Evolutionary conservation across 2,888 invertebrate species (phyloP).

Genomic region (Calliopum simillimum): DNA sequence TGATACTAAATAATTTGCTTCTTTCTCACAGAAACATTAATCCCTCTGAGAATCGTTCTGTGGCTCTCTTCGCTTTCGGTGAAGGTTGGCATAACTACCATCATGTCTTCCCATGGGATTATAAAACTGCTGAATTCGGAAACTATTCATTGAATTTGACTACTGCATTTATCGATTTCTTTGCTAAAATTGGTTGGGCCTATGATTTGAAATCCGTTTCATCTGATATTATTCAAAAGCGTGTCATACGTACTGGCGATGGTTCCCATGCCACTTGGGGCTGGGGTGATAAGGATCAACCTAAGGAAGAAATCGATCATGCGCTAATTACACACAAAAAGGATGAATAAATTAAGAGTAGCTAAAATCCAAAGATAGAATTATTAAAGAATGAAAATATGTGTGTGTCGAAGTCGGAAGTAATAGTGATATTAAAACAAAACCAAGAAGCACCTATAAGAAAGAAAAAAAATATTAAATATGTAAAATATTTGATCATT

Average conservation of each 20-base stretch:
- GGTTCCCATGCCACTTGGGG: slow-evolving; percentile 83
- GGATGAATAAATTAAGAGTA: slow-evolving; percentile 66
- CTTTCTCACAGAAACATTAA: slow-evolving; percentile 70
- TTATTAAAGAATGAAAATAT: not conserved
- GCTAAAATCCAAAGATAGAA: slow-evolving; percentile 20
- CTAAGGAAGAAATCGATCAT: slow-evolving; percentile 70
- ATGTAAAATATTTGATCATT: too few relatives aligned
- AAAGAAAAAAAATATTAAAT: too few relatives aligned
- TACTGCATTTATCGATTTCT: slow-evolving; percentile 82
- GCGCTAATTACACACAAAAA: slow-evolving; percentile 73
- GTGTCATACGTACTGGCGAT: slow-evolving; percentile 81
- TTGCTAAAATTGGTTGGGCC: slow-evolving; percentile 86
- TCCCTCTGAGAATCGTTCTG: slow-evolving; percentile 75
- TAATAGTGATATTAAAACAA: too few relatives aligned
- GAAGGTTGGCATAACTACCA: slow-evolving; percentile 91
- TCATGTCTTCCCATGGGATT: slow-evolving; percentile 87
- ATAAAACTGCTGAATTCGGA: slow-evolving; percentile 84
- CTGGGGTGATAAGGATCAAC: slow-evolving; percentile 80
- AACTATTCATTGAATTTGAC: slow-evolving; percentile 80
- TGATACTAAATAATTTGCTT: too few relatives aligned
- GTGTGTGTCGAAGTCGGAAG: not conserved
- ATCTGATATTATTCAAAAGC: slow-evolving; percentile 74
- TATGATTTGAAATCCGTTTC: slow-evolving; percentile 88
- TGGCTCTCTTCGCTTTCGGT: slow-evolving; percentile 74
- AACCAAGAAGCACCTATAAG: too few relatives aligned